A percentile compares a stretch with the other conserved stretches of the same genome.
phyloP scores from a whole-genome alignment of 2,888 invertebrate species.

The Zele albiditarsus region DNA sequence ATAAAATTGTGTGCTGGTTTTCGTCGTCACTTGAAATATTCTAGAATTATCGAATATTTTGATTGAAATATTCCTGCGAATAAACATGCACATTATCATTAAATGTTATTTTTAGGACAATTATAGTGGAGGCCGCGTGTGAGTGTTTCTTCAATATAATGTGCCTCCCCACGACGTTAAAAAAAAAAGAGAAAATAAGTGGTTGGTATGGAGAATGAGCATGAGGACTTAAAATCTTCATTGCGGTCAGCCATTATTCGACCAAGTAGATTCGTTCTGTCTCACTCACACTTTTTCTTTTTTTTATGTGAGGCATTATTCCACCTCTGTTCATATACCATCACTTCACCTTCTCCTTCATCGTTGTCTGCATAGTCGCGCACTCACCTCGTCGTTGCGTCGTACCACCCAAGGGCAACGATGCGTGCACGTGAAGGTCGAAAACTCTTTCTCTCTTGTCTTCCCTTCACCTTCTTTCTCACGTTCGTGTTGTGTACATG shows the following conservation, averaged over 20 bases:
- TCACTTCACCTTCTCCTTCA: slow-evolving; percentile 12
- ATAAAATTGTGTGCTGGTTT: too few relatives aligned
- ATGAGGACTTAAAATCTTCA: slow-evolving; percentile 70
- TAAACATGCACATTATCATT: slow-evolving; percentile 12
- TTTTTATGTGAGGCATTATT: slow-evolving; percentile 49
- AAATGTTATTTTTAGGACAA: slow-evolving; percentile 13
- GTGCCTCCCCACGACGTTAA: slow-evolving; percentile 25
- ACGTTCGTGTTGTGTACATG: slow-evolving; percentile 23
- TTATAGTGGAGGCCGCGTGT: slow-evolving; percentile 13
- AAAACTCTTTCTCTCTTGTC: slow-evolving; percentile 39
- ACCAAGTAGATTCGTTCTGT: slow-evolving; percentile 65
- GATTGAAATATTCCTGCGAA: slow-evolving; percentile 7
- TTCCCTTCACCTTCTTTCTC: slow-evolving; percentile 25
- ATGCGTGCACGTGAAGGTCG: slow-evolving; percentile 64
- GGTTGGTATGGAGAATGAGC: slow-evolving; percentile 49
- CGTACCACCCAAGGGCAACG: slow-evolving; percentile 64
- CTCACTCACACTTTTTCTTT: neutral
- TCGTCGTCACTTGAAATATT: neutral
- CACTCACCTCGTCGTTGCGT: slow-evolving; percentile 28
- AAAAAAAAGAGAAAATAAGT: slow-evolving; percentile 39
- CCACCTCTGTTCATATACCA: slow-evolving; percentile 50
- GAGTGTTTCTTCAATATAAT: slow-evolving; percentile 14
- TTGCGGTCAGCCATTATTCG: slow-evolving; percentile 69
- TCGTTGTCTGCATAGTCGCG: slow-evolving; percentile 17
- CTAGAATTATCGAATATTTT: neutral